A percentile compares a stretch with the other conserved stretches of the same genome.
phyloP scores from a whole-genome alignment of 2,113 vertebrate genomes.

The Oryzias woworae region DNA sequence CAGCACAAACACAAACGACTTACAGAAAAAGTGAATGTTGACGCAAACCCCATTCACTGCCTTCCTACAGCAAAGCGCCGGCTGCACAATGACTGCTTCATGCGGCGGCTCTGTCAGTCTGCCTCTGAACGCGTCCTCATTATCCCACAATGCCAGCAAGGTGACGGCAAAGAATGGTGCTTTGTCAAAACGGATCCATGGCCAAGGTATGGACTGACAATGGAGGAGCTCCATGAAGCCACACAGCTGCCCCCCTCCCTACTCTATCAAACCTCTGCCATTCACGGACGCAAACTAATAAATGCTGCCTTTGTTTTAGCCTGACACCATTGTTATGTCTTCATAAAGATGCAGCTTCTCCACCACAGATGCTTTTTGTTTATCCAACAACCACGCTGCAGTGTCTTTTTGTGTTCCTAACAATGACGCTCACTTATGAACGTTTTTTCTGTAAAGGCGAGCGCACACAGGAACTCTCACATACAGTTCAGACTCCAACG shows the following conservation, averaged over 20 bases:
- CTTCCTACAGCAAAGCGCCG: conserved; percentile 28
- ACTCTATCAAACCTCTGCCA: conserved; percentile 69
- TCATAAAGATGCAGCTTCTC: conserved; percentile 62
- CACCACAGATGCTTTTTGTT: conserved; percentile 58
- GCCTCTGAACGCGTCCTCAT: conserved; percentile 57
- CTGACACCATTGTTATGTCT: conserved; percentile 68
- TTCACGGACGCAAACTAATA: conserved; percentile 66
- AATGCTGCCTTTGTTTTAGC: conserved; percentile 72
- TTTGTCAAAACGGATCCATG: conserved; percentile 65
- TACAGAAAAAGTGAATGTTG: conserved; percentile 45
- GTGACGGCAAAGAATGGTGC: conserved; percentile 68
- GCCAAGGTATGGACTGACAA: conserved; percentile 75
- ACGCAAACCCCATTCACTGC: conserved; percentile 57
- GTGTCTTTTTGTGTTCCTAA: conserved; percentile 29
- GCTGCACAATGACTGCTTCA: conserved; percentile 50
- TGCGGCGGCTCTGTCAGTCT: conserved; percentile 51
- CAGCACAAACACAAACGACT: conserved; percentile 63
- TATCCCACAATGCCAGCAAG: conserved; percentile 66
- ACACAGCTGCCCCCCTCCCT: conserved; percentile 62
- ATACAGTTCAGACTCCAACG: too few species aligned
- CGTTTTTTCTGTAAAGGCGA: not conserved
- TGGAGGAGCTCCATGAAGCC: conserved; percentile 68
- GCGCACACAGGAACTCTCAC: too few species aligned
- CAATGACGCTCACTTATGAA: conserved; percentile 35
- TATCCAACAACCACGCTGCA: conserved; percentile 8